Evolutionary conservation across 2,113 vertebrate genomes (phyloP), one percentile per base, ranked within the genome.

Genomic region (Triplophysa siluroides): DNA sequence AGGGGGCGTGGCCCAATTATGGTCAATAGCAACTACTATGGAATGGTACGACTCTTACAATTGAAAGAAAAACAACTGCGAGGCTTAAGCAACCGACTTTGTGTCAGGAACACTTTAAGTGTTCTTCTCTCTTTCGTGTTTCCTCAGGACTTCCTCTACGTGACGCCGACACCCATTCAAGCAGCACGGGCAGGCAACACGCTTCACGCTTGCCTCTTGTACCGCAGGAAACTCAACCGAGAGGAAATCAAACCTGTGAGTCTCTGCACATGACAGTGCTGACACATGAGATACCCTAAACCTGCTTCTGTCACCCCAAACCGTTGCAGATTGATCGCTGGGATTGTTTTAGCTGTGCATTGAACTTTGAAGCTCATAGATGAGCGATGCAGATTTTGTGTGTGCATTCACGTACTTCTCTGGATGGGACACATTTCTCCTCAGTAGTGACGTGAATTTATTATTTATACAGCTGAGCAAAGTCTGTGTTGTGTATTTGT

Each of bases 11-110:
- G 88, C 52, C 93, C 96, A 0, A 90, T 97, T 83, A 94, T 97
- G 94, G 94, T 95, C 83, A 95, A 96, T 90, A 97, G 95, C 88
- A 96, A 95, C 87, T 97, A 95, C 81, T 97, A 97, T 64, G 89
- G 91, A 87, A 96, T 96, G 96, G 96, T 97, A 87, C 83, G 87
- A 58, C 54, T 2, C 8, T n/a, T 58, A 58, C 13, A 4, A 16
- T 52, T 6, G 0, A 38, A 38, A 7, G 33, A 38, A 45, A 45
- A 45, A 45, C 12, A 11, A 9, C 43, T 12, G 16, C 5, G 3
- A 52, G 16, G 3, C 16, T 5, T 38, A 1, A 38, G 33, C 33
- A 38, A 38, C 33, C 6, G 7, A 38, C 33, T 38, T 7, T 7
- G 7, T 38, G 33, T 38, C 33, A 29, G 26, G 26, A 29, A 29